Percentiles rank a stretch among this genome's conserved stretches.
Evolutionary conservation across 2,113 vertebrate species (phyloP).

Genomic region (Craseonycteris thonglongyai): DNA sequence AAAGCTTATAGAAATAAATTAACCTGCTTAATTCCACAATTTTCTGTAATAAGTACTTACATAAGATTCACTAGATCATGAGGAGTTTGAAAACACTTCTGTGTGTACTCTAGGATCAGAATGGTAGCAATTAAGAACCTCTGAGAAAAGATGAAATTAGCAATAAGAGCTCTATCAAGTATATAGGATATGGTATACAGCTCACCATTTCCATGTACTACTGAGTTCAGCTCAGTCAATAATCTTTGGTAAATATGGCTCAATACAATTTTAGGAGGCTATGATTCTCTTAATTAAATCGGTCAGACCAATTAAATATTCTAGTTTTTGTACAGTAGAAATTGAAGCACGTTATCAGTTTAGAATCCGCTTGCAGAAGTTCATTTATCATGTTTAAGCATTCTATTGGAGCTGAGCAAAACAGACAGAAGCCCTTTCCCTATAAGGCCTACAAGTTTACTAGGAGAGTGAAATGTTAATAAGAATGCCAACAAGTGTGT

Average conservation of each 20-base stretch:
- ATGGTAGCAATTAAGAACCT: not conserved
- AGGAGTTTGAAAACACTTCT: constrained; percentile 39
- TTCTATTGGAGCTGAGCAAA: not conserved
- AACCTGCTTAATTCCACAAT: not conserved
- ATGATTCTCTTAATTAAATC: not conserved
- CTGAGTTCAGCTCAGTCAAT: not conserved
- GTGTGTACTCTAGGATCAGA: not conserved
- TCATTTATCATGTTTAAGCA: not conserved
- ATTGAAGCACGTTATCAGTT: not conserved
- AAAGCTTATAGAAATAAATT: constrained; percentile 8
- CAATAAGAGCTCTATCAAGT: not conserved
- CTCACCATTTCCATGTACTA: not conserved
- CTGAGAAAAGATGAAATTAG: not conserved
- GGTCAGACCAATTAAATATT: not conserved
- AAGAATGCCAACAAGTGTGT: not conserved
- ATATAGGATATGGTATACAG: not conserved
- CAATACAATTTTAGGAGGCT: not conserved
- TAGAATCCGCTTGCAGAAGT: not conserved
- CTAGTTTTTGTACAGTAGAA: not conserved
- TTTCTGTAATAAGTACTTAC: not conserved
- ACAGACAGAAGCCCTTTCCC: not conserved
- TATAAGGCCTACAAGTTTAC: not conserved
- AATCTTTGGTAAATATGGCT: not conserved
- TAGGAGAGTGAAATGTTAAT: not conserved
- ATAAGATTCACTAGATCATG: not conserved